Evolutionary conservation across 2,113 vertebrate genomes (phyloP).

Genomic region (Oryzias melastigma): DNA sequence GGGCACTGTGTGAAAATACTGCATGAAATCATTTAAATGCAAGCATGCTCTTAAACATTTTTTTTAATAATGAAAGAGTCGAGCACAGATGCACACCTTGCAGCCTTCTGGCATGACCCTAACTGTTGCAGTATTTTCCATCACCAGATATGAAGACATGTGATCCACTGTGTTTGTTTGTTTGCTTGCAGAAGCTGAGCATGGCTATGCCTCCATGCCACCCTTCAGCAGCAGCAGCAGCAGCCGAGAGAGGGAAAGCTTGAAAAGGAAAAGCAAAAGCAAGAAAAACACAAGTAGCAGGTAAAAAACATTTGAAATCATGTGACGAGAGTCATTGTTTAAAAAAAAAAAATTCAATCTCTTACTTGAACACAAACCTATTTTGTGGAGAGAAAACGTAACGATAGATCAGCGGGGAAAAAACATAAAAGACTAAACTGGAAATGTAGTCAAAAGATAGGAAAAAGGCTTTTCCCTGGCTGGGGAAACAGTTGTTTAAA

Average conservation of each 20-base stretch:
- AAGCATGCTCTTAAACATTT: constrained; percentile 1
- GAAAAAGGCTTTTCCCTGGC: too few relatives aligned
- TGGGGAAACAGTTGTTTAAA: too few relatives aligned
- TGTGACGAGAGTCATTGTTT: not conserved
- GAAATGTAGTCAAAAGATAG: too few relatives aligned
- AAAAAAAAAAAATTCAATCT: not conserved
- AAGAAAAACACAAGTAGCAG: constrained; percentile 90
- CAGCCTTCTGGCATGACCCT: not conserved
- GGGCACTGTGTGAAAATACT: constrained; percentile 39
- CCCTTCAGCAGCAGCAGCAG: constrained; percentile 85
- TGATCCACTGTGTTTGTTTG: constrained; percentile 51
- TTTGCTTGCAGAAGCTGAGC: constrained; percentile 88
- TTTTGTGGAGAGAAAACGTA: too few relatives aligned
- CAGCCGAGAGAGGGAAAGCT: constrained; percentile 83
- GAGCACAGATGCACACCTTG: constrained; percentile 1
- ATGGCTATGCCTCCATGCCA: constrained; percentile 92
- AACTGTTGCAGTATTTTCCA: constrained; percentile 28
- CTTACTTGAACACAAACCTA: too few relatives aligned
- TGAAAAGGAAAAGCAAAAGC: constrained; percentile 87
- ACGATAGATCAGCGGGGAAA: too few relatives aligned
- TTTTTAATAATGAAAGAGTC: too few relatives aligned
- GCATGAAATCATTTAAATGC: constrained; percentile 27
- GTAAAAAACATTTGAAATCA: constrained; percentile 66
- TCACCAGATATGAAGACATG: constrained; percentile 32
- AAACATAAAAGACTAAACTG: too few relatives aligned